Conservation (phyloP, 2,888 invertebrate species). For the Lasioglossum lativentre region DNA sequence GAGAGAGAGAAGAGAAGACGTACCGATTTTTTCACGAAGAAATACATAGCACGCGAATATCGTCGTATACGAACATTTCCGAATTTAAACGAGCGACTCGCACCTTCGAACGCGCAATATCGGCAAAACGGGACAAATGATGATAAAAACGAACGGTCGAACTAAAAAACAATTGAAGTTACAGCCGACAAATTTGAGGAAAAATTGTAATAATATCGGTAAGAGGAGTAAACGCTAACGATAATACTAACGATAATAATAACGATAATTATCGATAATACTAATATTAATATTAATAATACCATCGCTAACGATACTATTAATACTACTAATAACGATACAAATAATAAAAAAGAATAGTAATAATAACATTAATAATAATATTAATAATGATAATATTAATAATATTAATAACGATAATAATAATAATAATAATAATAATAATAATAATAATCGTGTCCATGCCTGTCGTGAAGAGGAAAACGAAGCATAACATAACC, state of each 20-base stretch:
- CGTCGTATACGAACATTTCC: constrained; percentile 60
- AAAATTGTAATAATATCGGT: constrained; percentile 36
- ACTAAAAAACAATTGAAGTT: neutral
- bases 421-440: constrained; percentile 10
- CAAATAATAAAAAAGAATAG: constrained; percentile 6
- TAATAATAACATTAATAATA: constrained; percentile 26
- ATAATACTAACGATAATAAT: constrained; percentile 41
- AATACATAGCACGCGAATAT: constrained; percentile 38
- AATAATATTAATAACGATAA: constrained; percentile 19
- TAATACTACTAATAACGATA: constrained; percentile 27
- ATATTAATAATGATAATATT: constrained; percentile 30
- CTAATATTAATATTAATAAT: constrained; percentile 29
- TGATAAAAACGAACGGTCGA: constrained; percentile 33
- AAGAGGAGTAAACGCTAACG: constrained; percentile 13
- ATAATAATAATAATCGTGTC: constrained; percentile 44
- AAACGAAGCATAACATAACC: constrained; percentile 56
- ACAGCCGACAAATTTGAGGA: constrained; percentile 29
- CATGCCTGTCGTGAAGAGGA: constrained; percentile 56
- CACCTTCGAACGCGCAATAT: constrained; percentile 63
- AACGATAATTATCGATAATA: constrained; percentile 40
- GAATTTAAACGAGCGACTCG: constrained; percentile 20
- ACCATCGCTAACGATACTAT: constrained; percentile 19
- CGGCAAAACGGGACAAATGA: constrained; percentile 24
- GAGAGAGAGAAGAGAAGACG: neutral
- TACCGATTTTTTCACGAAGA: neutral